A percentile compares a stretch with the other conserved stretches of the same genome.
Evolutionary conservation across 1,140 invertebrate species (phyloP).

Genomic region (Philopotamus ludificatus): DNA sequence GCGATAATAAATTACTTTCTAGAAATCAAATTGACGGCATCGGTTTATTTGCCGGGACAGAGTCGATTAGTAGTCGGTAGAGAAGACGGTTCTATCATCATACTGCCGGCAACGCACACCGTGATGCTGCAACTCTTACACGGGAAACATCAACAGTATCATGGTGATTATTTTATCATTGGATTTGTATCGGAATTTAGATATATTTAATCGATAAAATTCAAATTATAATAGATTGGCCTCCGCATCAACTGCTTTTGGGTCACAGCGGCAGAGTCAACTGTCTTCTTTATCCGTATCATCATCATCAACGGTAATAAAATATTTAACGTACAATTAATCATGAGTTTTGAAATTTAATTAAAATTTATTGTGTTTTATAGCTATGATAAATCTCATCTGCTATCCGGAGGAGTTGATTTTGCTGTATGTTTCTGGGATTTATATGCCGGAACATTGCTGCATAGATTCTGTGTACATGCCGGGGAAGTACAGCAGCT

Average conservation of each 20-base stretch:
- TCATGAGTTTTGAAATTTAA: not conserved
- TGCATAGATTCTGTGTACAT: slow-evolving; percentile 97
- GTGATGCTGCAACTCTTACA: slow-evolving; percentile 92
- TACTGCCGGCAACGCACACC: slow-evolving; percentile 93
- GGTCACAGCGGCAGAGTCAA: slow-evolving; percentile 94
- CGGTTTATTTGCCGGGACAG: slow-evolving; percentile 90
- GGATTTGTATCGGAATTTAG: not conserved
- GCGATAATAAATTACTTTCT: slow-evolving; percentile 39
- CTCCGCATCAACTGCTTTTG: slow-evolving; percentile 81
- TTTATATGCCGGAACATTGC: slow-evolving; percentile 81
- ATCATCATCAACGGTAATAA: slow-evolving; percentile 77
- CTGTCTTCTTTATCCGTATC: slow-evolving; percentile 92
- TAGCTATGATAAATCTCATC: slow-evolving; percentile 86
- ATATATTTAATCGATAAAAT: not conserved
- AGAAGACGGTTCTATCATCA: slow-evolving; percentile 96
- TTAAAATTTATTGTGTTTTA: slow-evolving; percentile 45
- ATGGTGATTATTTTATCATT: slow-evolving; percentile 58
- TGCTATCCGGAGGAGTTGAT: slow-evolving; percentile 95
- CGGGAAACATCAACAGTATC: slow-evolving; percentile 83
- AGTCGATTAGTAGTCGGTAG: slow-evolving; percentile 91
- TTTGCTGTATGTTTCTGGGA: slow-evolving; percentile 99
- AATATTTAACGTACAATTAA: too few species aligned
- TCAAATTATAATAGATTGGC: slow-evolving; percentile 70
- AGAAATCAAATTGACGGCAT: slow-evolving; percentile 81
- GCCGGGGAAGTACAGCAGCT: slow-evolving; percentile 90